A percentile compares a stretch with the other conserved stretches of the same genome.
Evolutionary conservation across 1,140 invertebrate species (phyloP).

Genomic region (Drosophila leontia): DNA sequence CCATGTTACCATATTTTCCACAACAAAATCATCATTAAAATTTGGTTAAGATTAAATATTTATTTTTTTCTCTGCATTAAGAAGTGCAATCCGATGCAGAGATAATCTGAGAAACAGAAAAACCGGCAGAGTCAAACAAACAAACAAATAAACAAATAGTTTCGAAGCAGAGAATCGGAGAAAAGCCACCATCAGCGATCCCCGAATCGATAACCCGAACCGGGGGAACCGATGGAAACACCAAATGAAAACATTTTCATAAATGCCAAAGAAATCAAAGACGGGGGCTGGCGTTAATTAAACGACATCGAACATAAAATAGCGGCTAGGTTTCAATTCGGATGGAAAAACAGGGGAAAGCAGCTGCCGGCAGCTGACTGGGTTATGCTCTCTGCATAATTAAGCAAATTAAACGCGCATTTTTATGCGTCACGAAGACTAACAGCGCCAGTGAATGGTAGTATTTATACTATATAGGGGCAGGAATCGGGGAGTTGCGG

Average conservation of each 20-base stretch:
- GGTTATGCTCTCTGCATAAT: conserved; percentile 65
- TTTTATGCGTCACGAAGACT: conserved; percentile 72
- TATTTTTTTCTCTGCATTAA: conserved; percentile 4
- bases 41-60: background rate
- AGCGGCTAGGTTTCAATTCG: conserved; percentile 77
- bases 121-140: conserved; percentile 20
- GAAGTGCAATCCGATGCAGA: conserved; percentile 28
- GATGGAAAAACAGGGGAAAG: conserved; percentile 21
- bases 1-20: too few species aligned
- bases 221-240: conserved; percentile 9
- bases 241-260: conserved; percentile 79
- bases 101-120: conserved; percentile 21
- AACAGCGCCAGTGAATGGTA: conserved; percentile 14
- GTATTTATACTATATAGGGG: conserved; percentile 7
- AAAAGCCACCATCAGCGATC: conserved; percentile 49
- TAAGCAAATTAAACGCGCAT: conserved; percentile 81
- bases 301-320: conserved; percentile 74
- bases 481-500: conserved; percentile 31
- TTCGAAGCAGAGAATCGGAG: conserved; percentile 8
- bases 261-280: conserved; percentile 63
- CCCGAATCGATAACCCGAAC: conserved; percentile 39
- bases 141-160: conserved; percentile 36
- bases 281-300: conserved; percentile 64
- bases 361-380: conserved; percentile 5
- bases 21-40: too few species aligned